Percentiles rank a stretch among this genome's conserved stretches.
phyloP scores from a whole-genome alignment of 2,888 invertebrate genomes.

The Thysanoteuthis rhombus region DNA sequence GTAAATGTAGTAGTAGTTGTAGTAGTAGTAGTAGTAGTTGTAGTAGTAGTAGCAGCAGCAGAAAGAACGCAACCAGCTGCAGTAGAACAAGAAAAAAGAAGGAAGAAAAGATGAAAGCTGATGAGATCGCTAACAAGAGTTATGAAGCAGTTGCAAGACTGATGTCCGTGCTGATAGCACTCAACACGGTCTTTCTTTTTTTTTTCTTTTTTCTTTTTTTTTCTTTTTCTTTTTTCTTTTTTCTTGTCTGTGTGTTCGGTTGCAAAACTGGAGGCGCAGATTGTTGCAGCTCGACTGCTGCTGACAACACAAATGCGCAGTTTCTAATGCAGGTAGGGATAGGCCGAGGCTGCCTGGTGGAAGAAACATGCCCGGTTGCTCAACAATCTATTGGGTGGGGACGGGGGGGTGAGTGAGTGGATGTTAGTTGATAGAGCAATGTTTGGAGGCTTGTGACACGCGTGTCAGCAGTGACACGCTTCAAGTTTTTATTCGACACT shows the following conservation, averaged over 20 bases:
- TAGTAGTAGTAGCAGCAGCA: background rate
- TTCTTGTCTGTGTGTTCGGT: slow-evolving; percentile 12
- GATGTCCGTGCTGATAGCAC: background rate
- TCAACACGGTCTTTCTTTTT: background rate
- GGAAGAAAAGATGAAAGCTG: background rate
- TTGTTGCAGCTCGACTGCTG: background rate
- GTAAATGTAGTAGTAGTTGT: background rate
- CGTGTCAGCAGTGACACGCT: too few relatives aligned
- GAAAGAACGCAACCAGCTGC: background rate
- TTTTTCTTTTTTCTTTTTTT: too few relatives aligned
- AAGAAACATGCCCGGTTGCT: too few relatives aligned
- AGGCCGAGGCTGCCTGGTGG: too few relatives aligned
- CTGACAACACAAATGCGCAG: background rate
- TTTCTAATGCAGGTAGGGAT: background rate
- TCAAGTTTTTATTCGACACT: too few relatives aligned
- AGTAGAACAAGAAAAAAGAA: background rate
- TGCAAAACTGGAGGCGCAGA: background rate
- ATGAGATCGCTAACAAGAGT: background rate
- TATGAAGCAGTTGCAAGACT: background rate
- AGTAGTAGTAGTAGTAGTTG: background rate
- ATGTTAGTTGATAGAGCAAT: too few relatives aligned
- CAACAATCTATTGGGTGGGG: too few relatives aligned
- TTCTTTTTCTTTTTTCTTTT: too few relatives aligned
- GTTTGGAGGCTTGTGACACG: too few relatives aligned
- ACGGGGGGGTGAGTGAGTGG: too few relatives aligned